A percentile compares a stretch with the other conserved stretches of the same genome.
phyloP scores from a whole-genome alignment of 1,140 invertebrate genomes.

The Ridgeia piscesae region DNA sequence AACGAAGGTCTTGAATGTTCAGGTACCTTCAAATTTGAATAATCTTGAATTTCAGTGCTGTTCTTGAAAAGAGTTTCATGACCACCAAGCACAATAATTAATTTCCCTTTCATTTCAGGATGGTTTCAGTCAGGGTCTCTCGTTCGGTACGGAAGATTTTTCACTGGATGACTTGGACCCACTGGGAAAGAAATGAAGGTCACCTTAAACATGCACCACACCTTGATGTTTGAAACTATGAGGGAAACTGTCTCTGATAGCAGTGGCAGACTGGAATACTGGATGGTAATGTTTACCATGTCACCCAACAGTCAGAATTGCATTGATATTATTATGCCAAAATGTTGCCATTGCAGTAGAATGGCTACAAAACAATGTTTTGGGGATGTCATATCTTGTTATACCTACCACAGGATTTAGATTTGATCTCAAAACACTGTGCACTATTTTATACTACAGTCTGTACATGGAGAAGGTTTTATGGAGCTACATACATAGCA shows the following conservation, averaged over 20 bases:
- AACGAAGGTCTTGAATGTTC: too few species aligned
- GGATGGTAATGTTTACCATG: background rate
- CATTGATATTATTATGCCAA: background rate
- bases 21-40: too few species aligned
- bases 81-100: too few species aligned
- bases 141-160: slow-evolving; percentile 80
- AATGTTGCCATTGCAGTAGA: background rate
- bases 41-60: too few species aligned
- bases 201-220: background rate
- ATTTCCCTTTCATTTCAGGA: slow-evolving; percentile 64
- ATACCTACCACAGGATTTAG: too few species aligned
- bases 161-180: slow-evolving; percentile 83
- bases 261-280: background rate
- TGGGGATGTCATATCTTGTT: too few species aligned
- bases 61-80: too few species aligned
- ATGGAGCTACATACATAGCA: background rate
- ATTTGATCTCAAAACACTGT: background rate
- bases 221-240: background rate
- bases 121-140: slow-evolving; percentile 78
- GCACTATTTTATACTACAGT: background rate
- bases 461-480: background rate
- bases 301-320: background rate
- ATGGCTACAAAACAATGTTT: background rate
- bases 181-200: slow-evolving; percentile 51
- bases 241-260: background rate